Evolutionary conservation across 2,113 vertebrate species (phyloP), one percentile per base, ranked within the genome.

Genomic region (Bufo gargarizans): DNA sequence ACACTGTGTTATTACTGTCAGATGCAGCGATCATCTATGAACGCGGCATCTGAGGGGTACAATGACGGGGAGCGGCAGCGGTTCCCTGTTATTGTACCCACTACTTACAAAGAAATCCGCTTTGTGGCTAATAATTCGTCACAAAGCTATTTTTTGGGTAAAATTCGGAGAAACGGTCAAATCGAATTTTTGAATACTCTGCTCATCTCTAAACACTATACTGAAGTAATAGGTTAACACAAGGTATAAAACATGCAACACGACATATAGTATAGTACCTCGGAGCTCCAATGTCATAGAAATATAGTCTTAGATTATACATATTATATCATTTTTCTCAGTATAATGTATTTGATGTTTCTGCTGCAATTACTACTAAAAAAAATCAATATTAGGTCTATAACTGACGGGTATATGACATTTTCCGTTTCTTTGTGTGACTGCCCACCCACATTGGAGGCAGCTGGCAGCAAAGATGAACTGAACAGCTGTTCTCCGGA

Each of bases 401-500:
- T 86, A 87, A 92, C 91, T 90, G 79, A 90, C 92, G 81, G 43
- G n/a, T 59, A 72, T 81, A 72, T 80, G 93, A 90, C 92, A 91
- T 92, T 93, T 92, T 89, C 89, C 85, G 91, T 94, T 92, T 93
- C 93, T 91, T 93, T 95, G 92, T 93, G 93, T 93, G 94, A 92
- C 94, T 95, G 95, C 93, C 94, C 94, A 94, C 93, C 90, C 95
- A 95, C 93, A 95, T 96, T 94, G 95, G 91, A 92, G 93, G 94
- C 95, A 96, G 95, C 96, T 96, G 96, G 95, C 94, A 94, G 93
- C 93, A 95, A 90, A 45, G 33, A 59, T 93, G 94, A 92, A 93
- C 94, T 94, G 91, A 9, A 88, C 90, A 90, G 93, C 94, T 95
- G 94, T 93, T 95, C 85, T 78, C 6, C 16, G 6, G 80, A 77